Conservation (phyloP, 2,797 vertebrate species). For the Halcyon leucocephala region DNA sequence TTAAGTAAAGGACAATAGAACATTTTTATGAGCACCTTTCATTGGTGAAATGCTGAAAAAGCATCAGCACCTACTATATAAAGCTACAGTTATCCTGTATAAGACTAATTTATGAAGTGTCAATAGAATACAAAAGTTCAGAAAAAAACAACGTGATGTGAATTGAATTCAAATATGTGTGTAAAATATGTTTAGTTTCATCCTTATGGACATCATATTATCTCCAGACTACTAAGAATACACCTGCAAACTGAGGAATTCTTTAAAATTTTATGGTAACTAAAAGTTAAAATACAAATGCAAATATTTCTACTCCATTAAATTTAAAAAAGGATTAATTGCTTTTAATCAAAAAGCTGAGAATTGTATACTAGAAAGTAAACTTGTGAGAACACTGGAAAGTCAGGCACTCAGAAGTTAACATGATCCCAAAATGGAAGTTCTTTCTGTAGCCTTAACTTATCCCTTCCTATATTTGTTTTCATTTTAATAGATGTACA, state of each 20-base stretch:
- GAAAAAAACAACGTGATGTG: background rate
- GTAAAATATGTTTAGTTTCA: background rate
- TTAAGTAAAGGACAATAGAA: background rate
- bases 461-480: background rate
- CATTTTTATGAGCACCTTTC: background rate
- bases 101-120: background rate
- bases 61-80: background rate
- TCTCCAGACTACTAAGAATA: background rate
- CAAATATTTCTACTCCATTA: background rate
- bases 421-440: background rate
- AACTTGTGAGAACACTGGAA: background rate
- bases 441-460: background rate
- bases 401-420: background rate
- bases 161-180: background rate
- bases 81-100: background rate
- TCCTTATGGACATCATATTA: background rate
- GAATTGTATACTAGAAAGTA: background rate
- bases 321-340: background rate
- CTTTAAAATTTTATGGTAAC: background rate
- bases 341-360: background rate
- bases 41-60: background rate
- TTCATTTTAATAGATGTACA: background rate
- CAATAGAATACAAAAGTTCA: background rate
- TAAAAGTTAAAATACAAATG: background rate
- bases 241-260: background rate